Evolutionary conservation across 2,797 vertebrate species (phyloP).

Genomic region (Poeciliopsis infans): DNA sequence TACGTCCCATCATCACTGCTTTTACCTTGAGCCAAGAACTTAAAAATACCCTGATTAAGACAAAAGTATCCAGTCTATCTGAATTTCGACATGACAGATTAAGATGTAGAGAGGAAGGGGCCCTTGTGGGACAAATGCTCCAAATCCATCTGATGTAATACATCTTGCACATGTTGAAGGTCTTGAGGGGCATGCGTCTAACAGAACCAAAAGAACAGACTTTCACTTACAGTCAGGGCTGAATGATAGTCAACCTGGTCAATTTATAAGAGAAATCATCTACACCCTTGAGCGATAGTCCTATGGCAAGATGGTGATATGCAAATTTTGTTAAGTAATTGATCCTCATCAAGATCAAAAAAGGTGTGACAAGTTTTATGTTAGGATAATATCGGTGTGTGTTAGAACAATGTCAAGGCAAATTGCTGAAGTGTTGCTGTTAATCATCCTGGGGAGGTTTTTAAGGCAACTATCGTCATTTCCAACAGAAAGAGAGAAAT

Average conservation of each 20-base stretch:
- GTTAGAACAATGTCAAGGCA: background rate
- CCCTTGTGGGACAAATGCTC: conserved; percentile 14
- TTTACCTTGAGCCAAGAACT: conserved; percentile 24
- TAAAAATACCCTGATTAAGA: conserved; percentile 28
- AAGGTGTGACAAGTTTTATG: background rate
- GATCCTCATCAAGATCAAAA: background rate
- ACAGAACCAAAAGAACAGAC: background rate
- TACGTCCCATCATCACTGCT: conserved; percentile 27
- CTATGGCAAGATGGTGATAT: background rate
- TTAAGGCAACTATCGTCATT: background rate
- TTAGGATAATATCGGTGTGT: background rate
- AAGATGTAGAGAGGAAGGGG: conserved; percentile 37
- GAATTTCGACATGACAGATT: conserved; percentile 23
- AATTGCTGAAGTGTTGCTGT: background rate
- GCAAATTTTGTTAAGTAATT: background rate
- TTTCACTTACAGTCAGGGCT: background rate
- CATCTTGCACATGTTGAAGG: background rate
- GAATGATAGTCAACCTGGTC: background rate
- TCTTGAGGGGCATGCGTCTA: background rate
- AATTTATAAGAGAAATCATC: background rate
- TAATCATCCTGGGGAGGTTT: background rate
- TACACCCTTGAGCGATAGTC: background rate
- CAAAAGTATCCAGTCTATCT: conserved; percentile 36
- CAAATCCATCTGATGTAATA: background rate
- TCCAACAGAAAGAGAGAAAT: background rate